These are phyloP conservation scores for Mamestra brassicae DNA, from an alignment of 2,888 invertebrate species.

Conservation along the genomic window DNA sequence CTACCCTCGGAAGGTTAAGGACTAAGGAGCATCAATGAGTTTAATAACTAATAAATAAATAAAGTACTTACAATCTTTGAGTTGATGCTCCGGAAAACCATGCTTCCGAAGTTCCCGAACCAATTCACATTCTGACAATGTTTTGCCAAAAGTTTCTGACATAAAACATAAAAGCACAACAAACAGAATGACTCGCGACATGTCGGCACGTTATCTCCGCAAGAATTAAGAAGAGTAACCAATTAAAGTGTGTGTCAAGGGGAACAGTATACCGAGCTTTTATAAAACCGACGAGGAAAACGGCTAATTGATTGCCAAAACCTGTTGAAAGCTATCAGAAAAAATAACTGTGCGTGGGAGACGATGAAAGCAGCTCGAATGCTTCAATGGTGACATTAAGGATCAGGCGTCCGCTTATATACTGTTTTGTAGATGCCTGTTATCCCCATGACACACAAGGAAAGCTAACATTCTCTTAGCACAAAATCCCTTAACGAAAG, in stretches of 20 bases:
- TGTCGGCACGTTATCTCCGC: conserved; percentile 61
- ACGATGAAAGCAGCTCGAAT: conserved; percentile 30
- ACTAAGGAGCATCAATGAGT: no score
- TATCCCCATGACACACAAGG: conserved; percentile 48
- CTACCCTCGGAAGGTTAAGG: no score
- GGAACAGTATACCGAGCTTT: conserved; percentile 63
- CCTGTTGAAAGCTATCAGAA: conserved; percentile 61
- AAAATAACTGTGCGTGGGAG: neutral
- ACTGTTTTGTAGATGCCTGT: conserved; percentile 11
- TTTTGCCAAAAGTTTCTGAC: conserved; percentile 55
- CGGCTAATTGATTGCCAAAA: conserved; percentile 69
- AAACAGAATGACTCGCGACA: conserved; percentile 65
- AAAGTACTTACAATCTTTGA: conserved; percentile 76
- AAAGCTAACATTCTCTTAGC: conserved; percentile 24
- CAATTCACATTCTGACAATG: conserved; percentile 74
- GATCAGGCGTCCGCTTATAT: conserved; percentile 35
- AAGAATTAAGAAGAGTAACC: conserved; percentile 63
- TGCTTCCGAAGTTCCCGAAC: conserved; percentile 71
- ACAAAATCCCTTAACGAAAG: conserved; percentile 33
- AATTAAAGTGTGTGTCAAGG: conserved; percentile 71
- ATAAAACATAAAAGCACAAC: conserved; percentile 57
- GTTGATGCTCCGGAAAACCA: conserved; percentile 74
- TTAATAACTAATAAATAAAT: neutral
- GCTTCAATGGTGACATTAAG: conserved; percentile 22
- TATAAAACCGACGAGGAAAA: conserved; percentile 63